Evolutionary conservation across 2,888 invertebrate genomes (phyloP).

Genomic region (Idaea biselata): DNA sequence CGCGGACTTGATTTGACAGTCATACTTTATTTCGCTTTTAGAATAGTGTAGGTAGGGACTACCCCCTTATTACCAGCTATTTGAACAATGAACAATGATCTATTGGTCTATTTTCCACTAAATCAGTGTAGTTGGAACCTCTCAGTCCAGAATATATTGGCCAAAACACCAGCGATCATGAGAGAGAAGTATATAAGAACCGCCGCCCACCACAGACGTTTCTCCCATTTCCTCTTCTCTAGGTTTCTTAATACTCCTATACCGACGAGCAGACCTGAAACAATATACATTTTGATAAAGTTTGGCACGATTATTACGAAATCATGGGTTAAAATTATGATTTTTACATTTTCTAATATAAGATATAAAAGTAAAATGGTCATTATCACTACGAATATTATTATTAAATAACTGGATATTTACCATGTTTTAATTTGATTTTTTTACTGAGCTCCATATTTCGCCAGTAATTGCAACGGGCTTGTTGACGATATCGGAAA

Average conservation of each 20-base stretch:
- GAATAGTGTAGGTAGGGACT: not conserved
- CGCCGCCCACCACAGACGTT: conserved; percentile 89
- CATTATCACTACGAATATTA: no score
- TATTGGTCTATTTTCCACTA: not conserved
- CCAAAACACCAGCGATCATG: conserved; percentile 86
- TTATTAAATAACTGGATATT: no score
- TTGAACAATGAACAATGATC: not conserved
- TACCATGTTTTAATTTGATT: no score
- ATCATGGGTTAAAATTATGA: no score
- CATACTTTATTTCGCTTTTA: not conserved
- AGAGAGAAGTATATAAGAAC: conserved; percentile 85
- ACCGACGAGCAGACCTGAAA: conserved; percentile 88
- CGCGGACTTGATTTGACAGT: no score
- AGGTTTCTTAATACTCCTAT: conserved; percentile 92
- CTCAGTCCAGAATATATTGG: conserved; percentile 84
- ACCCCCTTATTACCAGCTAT: not conserved
- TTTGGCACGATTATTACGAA: no score
- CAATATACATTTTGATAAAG: not conserved
- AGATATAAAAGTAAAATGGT: no score
- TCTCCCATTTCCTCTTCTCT: conserved; percentile 90
- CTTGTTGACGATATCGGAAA: no score
- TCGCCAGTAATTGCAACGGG: no score
- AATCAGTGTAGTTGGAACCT: conserved; percentile 29
- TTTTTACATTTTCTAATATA: no score
- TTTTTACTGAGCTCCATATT: no score